phyloP scores from a whole-genome alignment of 2,113 vertebrate species.

The Leptobrachium leishanense region DNA sequence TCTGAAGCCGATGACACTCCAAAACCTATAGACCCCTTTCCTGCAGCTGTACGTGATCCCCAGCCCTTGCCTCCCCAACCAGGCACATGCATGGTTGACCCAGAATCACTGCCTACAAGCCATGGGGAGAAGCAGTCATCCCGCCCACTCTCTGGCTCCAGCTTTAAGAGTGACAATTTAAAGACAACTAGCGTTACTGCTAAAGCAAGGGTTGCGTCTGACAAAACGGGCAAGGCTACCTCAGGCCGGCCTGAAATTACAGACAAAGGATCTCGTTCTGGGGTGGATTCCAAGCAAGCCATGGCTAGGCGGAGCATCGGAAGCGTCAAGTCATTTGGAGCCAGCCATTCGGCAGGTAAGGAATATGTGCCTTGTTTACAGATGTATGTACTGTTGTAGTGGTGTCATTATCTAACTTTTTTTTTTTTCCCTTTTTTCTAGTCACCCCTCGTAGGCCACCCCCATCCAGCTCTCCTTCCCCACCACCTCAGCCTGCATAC shows the following conservation, averaged over 20 bases:
- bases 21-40: constrained; percentile 71
- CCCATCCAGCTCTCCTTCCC: rapidly evolving
- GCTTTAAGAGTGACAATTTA: not conserved
- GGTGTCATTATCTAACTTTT: no score
- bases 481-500: constrained; percentile 59
- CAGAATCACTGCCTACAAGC: constrained; percentile 62
- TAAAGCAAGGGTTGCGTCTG: constrained; percentile 63
- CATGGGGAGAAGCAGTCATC: constrained; percentile 45
- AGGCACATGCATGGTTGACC: constrained; percentile 85
- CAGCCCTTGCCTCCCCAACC: constrained; percentile 78
- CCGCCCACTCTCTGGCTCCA: not conserved
- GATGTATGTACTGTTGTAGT: not conserved
- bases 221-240: constrained; percentile 6
- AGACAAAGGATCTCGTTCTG: constrained; percentile 38
- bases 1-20: constrained; percentile 75
- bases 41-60: constrained; percentile 76
- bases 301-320: not conserved
- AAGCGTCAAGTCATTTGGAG: not conserved
- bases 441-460: not conserved
- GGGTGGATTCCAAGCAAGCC: constrained; percentile 25
- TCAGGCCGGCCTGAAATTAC: constrained; percentile 40
- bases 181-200: constrained; percentile 3
- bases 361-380: not conserved
- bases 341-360: constrained; percentile 50
- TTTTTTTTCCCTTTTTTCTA: not conserved